phyloP scores from a whole-genome alignment of 2,113 vertebrate species.

The Lamprologus callipterus region DNA sequence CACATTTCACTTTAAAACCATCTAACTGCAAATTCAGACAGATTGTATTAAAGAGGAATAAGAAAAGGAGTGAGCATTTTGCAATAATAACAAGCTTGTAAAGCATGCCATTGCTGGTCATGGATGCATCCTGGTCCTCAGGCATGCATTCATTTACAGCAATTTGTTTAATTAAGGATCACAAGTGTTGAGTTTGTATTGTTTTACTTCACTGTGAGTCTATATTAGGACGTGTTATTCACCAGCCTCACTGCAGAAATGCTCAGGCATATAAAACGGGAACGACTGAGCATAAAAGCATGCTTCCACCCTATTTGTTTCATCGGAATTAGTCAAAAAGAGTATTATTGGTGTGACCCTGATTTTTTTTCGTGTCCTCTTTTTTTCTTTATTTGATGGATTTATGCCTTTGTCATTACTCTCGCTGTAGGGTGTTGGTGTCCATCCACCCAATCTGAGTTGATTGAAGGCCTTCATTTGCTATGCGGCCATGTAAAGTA shows the following conservation, averaged over 20 bases:
- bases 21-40: background rate
- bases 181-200: background rate
- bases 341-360: background rate
- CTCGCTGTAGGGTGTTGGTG: slow-evolving; percentile 45
- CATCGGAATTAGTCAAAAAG: background rate
- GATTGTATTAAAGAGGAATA: background rate
- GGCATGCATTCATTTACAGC: background rate
- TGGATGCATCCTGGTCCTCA: slow-evolving; percentile 12
- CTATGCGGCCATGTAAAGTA: slow-evolving; percentile 72
- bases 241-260: background rate
- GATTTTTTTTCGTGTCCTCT: background rate
- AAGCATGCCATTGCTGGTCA: slow-evolving; percentile 18
- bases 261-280: background rate
- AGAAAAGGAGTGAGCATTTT: background rate
- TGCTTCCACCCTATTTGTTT: background rate
- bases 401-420: slow-evolving; percentile 63
- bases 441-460: slow-evolving; percentile 51
- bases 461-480: slow-evolving; percentile 76
- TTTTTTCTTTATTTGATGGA: slow-evolving; percentile 54
- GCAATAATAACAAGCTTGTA: background rate
- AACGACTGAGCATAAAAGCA: background rate
- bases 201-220: background rate
- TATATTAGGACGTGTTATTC: background rate
- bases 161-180: background rate
- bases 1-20: slow-evolving; percentile 13